Evolutionary conservation across 2,113 vertebrate genomes (phyloP).

Genomic region (Stigmatopora argus): DNA sequence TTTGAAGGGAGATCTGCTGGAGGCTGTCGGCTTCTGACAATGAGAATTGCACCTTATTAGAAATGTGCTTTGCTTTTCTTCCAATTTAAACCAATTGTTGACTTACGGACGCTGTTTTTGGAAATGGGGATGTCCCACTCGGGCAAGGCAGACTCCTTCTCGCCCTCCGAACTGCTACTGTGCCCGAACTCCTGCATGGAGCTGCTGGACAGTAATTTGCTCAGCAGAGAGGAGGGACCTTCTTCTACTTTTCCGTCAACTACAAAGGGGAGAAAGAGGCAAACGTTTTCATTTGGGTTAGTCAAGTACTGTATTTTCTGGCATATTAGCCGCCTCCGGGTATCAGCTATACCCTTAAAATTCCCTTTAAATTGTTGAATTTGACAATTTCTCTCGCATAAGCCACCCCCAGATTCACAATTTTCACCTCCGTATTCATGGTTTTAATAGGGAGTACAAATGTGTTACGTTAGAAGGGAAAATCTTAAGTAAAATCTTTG

Average conservation of each 20-base stretch:
- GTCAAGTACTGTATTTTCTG: no score
- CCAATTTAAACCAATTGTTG: neutral
- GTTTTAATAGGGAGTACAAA: no score
- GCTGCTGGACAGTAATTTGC: conserved; percentile 76
- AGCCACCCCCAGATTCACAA: no score
- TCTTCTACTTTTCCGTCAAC: conserved; percentile 75
- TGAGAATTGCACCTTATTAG: neutral
- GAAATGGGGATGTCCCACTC: conserved; percentile 92
- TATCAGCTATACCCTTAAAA: no score
- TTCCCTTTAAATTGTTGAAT: no score
- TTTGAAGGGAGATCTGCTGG: conserved; percentile 94
- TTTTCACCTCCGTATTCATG: no score
- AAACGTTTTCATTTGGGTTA: conserved; percentile 9
- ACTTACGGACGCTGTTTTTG: conserved; percentile 82
- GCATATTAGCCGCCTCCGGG: no score
- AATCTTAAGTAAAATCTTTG: no score
- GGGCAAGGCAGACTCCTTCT: conserved; percentile 89
- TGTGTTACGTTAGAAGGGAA: no score
- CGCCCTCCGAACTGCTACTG: conserved; percentile 95
- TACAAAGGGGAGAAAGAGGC: conserved; percentile 16
- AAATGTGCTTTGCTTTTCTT: no score
- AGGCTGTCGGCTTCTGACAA: conserved; percentile 84
- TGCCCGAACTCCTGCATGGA: conserved; percentile 81
- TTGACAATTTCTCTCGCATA: no score
- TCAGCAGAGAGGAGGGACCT: conserved; percentile 74